Evolutionary conservation across 2,113 vertebrate species (phyloP), one percentile per base, ranked within the genome.

Genomic region (Salminus brasiliensis): DNA sequence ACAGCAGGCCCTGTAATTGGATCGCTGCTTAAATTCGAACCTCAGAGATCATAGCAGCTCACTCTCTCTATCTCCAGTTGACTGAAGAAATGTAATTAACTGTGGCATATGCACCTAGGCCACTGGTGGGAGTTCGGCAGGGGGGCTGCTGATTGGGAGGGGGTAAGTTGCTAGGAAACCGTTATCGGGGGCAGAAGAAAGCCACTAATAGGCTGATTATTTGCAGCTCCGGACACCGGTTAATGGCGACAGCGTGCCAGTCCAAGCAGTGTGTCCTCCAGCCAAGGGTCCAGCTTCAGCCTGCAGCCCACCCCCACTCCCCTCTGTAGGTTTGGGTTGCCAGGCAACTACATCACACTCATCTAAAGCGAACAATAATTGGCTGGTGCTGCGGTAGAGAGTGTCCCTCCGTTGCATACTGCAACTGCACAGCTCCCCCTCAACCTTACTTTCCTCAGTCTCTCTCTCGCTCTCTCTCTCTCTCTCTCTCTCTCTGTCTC

Each of bases 281-380:
- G 59, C 23, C 57, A 21, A 72, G 34, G 70, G 60, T 78, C 76
- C 66, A 45, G 73, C 79, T 45, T 69, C 43, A 72, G 21, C 63
- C 52, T 16, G 16, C 52, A 47, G 53, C 76, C 69, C n/a, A 45
- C 45, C 74, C 53, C 47, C 53, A n/a, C 63, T 39, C 52, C 69
- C 34, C 77, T 72, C 63, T 18, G 77, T 68, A 55, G 52, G 45
- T 77, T 74, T 78, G 57, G 89, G 96, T 98, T 94, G 95, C 96
- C 94, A 96, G 94, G 97, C 96, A 96, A 98, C 96, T 93, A 93
- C 93, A 91, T 95, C 95, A 93, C 92, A 88, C 88, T 95, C 94
- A 91, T 89, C 88, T 86, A 81, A 73, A 77, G 73, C 85, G 93
- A 92, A 91, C 88, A 89, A 91, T 98, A 96, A 98, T 97, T 98